These are phyloP conservation scores for Nemotelus nigrinus DNA, from an alignment of 2,888 invertebrate genomes.

Conservation along the genomic window DNA sequence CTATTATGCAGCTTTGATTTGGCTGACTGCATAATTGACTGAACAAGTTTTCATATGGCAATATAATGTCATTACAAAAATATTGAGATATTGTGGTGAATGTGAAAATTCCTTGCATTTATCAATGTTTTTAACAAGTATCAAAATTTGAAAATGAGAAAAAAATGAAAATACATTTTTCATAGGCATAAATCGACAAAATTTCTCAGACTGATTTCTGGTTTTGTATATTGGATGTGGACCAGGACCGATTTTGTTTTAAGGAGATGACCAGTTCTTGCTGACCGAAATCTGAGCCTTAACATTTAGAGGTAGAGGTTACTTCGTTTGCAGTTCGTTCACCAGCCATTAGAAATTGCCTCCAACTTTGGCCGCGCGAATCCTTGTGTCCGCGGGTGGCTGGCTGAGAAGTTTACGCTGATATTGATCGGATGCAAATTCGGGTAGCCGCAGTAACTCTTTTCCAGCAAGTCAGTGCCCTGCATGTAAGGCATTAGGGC, in stretches of 20 bases:
- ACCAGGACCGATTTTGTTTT: too few species aligned
- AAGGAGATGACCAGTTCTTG: neutral
- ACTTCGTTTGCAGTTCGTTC: slow-evolving; percentile 47
- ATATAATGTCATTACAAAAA: too few species aligned
- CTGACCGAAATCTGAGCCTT: neutral
- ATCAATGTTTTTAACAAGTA: too few species aligned
- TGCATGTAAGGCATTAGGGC: slow-evolving; percentile 77
- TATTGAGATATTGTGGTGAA: too few species aligned
- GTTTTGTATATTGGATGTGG: neutral
- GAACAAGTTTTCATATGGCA: too few species aligned
- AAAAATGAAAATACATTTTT: too few species aligned
- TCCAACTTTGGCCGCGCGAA: slow-evolving; percentile 58
- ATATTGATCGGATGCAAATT: slow-evolving; percentile 88
- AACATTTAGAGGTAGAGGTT: slow-evolving; percentile 27
- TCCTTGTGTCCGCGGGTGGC: slow-evolving; percentile 29
- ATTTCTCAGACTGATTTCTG: neutral
- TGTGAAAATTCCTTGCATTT: too few species aligned
- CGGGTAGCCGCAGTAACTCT: slow-evolving; percentile 66
- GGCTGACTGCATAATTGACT: too few species aligned
- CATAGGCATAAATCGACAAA: too few species aligned
- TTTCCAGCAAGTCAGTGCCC: slow-evolving; percentile 69
- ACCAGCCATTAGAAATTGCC: slow-evolving; percentile 63
- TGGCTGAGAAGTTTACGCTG: slow-evolving; percentile 78
- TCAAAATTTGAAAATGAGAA: too few species aligned
- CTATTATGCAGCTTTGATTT: too few species aligned